A percentile compares a stretch with the other conserved stretches of the same genome.
These are phyloP conservation scores for Aldabrachelys gigantea DNA, from an alignment of 2,113 vertebrate genomes.

Conservation along the genomic window DNA sequence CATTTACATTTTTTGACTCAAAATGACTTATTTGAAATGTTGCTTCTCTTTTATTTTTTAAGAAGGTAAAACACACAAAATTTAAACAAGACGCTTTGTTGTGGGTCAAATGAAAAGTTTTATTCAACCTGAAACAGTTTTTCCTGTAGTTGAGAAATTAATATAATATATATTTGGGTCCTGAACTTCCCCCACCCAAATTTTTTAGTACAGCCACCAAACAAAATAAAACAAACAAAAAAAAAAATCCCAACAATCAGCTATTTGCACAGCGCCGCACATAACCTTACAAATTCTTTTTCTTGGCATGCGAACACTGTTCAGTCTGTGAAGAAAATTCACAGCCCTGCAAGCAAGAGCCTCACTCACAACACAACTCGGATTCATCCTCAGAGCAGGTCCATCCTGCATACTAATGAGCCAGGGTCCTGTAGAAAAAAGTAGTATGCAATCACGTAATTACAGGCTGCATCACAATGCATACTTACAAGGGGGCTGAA, in stretches of 20 bases:
- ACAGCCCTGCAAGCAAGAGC: background rate
- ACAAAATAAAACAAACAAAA: background rate
- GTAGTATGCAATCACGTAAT: background rate
- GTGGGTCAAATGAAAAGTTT: background rate
- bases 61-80: background rate
- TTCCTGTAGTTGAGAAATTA: background rate
- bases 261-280: background rate
- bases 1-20: background rate
- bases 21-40: background rate
- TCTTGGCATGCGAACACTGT: background rate
- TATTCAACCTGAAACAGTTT: background rate
- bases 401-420: background rate
- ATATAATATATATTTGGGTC: background rate
- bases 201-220: background rate
- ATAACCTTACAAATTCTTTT: background rate
- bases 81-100: background rate
- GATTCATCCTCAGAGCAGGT: background rate
- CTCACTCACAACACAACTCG: background rate
- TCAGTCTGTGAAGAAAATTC: background rate
- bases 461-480: background rate
- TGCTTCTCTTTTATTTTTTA: background rate
- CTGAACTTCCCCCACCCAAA: background rate
- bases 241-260: background rate
- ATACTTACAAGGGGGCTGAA: background rate
- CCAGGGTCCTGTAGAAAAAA: background rate